Conservation (phyloP, 35 echinoderm and acorn worm species). For the Hemicentrotus pulcherrimus region DNA sequence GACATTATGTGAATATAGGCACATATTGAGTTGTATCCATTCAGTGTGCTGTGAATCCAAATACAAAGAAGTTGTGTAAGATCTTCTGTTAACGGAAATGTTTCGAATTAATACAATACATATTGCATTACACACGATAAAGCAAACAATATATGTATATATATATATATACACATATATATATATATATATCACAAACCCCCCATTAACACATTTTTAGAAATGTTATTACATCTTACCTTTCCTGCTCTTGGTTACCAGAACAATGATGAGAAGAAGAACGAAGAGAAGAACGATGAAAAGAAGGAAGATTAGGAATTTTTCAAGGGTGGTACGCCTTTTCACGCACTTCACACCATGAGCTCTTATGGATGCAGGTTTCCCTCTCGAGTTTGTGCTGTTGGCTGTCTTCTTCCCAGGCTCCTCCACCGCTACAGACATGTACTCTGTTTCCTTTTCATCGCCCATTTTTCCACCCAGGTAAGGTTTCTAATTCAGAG, state of each 20-base stretch:
- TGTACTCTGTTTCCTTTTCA: constrained; percentile 48
- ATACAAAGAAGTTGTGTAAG: no score
- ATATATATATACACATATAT: no score
- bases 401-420: constrained; percentile 39
- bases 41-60: no score
- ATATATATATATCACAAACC: no score
- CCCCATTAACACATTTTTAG: background rate
- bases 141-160: no score
- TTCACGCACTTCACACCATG: constrained; percentile 29
- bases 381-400: background rate
- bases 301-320: constrained; percentile 49
- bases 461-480: constrained; percentile 24
- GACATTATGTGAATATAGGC: no score
- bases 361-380: background rate
- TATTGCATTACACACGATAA: no score
- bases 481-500: background rate
- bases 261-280: constrained; percentile 43
- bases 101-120: no score
- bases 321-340: constrained; percentile 49
- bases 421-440: constrained; percentile 51
- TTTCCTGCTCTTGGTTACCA: constrained; percentile 19
- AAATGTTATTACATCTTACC: background rate
- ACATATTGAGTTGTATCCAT: no score
- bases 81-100: no score
- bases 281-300: constrained; percentile 36